Evolutionary conservation across 2,797 vertebrate species (phyloP), one percentile per base, ranked within the genome.

Genomic region (Hylomyscus alleni): DNA sequence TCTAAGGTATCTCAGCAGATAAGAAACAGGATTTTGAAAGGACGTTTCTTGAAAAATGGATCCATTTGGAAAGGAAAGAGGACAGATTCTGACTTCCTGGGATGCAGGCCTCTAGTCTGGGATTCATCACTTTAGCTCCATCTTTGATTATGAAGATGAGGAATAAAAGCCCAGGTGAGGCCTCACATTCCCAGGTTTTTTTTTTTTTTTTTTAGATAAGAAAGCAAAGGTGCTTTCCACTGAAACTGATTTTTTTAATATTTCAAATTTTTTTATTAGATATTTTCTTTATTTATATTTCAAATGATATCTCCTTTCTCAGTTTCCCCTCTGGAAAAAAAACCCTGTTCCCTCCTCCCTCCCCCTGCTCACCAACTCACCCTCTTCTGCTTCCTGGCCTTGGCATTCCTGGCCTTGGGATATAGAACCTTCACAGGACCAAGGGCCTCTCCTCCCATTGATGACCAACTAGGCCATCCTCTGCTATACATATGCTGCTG

Each of bases 21-120:
- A 90, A 78, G 65, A 97, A 75, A 78, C 44, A 86, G 50, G 81
- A 90, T 56, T 76, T 22, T 47, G 17, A 62, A 88, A 77, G 19
- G 12, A 4, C 73, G 26, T 67, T 89, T 31, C 34, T 92, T 65
- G n/a, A 77, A 73, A 81, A 94, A 76, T 12, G 44, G 47, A 93
- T 37, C 67, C 26, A 75, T 75, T 58, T 83, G 31, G 19, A 92
- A 94, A 86, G 47, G 15, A 58, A 88, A 90, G 9, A 1, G 9
- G 44, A 10, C 73, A 58, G 37, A 87, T 3, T 17, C 50, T 52
- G 78, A 50, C 31, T 4, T 50, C 22, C 20, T 26, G 40, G 73
- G 13, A 58, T 73, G 6, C 3, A 34, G 44, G 13, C 0, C 50
- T 94, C 44, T 77, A 22, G 17, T 82, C 24, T 50, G 54, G 52